Evolutionary conservation across 2,888 invertebrate species (phyloP).

Genomic region (Apocheima hispidaria): DNA sequence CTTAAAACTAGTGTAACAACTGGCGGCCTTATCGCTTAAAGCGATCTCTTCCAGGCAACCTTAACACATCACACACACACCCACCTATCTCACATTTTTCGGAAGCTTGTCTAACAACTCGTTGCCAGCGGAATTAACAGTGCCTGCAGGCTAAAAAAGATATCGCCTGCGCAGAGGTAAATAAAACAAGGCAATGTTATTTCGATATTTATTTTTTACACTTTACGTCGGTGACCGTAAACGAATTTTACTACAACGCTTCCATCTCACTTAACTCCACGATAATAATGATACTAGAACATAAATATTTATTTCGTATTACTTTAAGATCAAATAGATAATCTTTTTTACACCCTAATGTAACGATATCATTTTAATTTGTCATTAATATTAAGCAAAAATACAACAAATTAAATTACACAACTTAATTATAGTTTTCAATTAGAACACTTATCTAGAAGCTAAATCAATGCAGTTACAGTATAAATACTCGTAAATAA

Average conservation of each 20-base stretch:
- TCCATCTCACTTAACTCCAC: conserved; percentile 80
- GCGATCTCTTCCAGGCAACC: no score
- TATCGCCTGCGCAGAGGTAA: conserved; percentile 38
- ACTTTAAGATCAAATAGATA: conserved; percentile 86
- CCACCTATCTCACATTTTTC: no score
- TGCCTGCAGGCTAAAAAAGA: no score
- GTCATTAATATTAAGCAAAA: conserved; percentile 84
- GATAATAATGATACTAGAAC: conserved; percentile 84
- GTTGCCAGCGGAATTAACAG: no score
- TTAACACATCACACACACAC: no score
- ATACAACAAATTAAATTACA: conserved; percentile 84
- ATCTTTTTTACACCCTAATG: conserved; percentile 86
- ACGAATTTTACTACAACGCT: conserved; percentile 85
- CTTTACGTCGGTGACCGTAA: conserved; percentile 84
- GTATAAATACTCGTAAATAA: conserved; percentile 81
- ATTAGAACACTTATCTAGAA: conserved; percentile 80
- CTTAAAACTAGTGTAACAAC: no score
- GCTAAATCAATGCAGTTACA: conserved; percentile 70
- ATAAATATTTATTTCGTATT: conserved; percentile 85
- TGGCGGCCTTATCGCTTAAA: no score
- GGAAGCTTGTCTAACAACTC: no score
- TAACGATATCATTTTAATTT: conserved; percentile 85
- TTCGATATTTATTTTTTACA: conserved; percentile 85
- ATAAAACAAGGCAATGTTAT: conserved; percentile 78
- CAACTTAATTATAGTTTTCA: conserved; percentile 82